These are phyloP conservation scores for Lineus longissimus DNA, from an alignment of 1,140 invertebrate species.

Conservation along the genomic window DNA sequence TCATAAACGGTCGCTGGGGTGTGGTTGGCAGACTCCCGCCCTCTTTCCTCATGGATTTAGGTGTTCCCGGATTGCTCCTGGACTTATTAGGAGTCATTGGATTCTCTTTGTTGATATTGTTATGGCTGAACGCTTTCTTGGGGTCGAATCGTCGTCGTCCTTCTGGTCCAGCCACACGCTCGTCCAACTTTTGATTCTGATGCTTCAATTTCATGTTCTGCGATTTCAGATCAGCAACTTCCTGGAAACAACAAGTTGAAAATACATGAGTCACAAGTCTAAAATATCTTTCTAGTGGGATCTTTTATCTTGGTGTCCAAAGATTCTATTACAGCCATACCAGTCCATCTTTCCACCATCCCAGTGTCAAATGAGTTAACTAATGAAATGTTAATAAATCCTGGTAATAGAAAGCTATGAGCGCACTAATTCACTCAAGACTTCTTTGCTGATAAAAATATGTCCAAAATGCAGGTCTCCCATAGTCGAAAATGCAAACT, in stretches of 20 bases:
- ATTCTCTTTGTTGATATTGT: conserved; percentile 10
- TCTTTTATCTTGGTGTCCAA: neutral
- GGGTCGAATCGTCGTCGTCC: conserved; percentile 34
- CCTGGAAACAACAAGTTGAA: conserved; percentile 19
- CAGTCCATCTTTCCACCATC: neutral
- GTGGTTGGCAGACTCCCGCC: too few species aligned
- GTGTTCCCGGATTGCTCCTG: too few species aligned
- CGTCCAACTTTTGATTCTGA: conserved; percentile 31
- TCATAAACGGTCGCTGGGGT: too few species aligned
- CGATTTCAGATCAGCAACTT: conserved; percentile 27
- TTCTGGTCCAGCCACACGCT: conserved; percentile 21
- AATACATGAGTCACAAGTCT: neutral
- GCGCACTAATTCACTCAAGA: too few species aligned
- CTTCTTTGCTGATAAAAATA: too few species aligned
- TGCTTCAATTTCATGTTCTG: conserved; percentile 32
- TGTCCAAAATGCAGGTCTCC: too few species aligned
- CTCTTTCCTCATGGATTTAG: too few species aligned
- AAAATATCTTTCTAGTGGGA: neutral
- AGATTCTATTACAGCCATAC: too few species aligned
- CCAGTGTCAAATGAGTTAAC: neutral
- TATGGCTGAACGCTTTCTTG: conserved; percentile 30
- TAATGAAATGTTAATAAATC: neutral
- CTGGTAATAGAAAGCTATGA: too few species aligned
- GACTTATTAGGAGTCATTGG: too few species aligned
- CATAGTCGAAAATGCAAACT: conserved; percentile 21